Evolutionary conservation across 2,888 invertebrate genomes (phyloP).

Genomic region (Cephus sareptanus): DNA sequence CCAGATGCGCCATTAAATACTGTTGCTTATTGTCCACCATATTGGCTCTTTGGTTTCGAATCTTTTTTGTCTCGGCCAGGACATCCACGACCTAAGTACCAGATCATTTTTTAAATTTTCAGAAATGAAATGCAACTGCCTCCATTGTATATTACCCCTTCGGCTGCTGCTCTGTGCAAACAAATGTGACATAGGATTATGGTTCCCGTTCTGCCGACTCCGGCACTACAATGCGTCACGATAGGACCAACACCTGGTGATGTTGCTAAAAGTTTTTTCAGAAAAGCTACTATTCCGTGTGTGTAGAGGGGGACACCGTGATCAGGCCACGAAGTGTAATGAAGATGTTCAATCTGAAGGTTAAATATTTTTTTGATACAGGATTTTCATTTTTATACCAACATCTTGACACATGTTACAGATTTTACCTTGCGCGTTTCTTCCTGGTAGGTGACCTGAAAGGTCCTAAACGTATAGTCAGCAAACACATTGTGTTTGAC

Average conservation of each 20-base stretch:
- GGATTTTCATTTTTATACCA: too few relatives aligned
- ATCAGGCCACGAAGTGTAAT: slow-evolving; percentile 70
- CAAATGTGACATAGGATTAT: slow-evolving; percentile 71
- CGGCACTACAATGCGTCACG: slow-evolving; percentile 72
- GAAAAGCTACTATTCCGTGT: slow-evolving; percentile 60
- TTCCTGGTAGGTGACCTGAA: slow-evolving; percentile 46
- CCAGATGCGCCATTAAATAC: slow-evolving; percentile 66
- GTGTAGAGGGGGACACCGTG: slow-evolving; percentile 66
- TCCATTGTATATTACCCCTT: slow-evolving; percentile 44
- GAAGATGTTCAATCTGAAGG: slow-evolving; percentile 65
- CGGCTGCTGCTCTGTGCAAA: slow-evolving; percentile 66
- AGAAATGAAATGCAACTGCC: neutral
- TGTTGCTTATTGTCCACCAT: slow-evolving; percentile 63
- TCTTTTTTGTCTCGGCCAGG: slow-evolving; percentile 35
- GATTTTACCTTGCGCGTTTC: slow-evolving; percentile 52
- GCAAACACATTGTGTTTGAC: slow-evolving; percentile 54
- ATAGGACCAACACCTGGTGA: slow-evolving; percentile 62
- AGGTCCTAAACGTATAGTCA: slow-evolving; percentile 59
- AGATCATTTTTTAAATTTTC: neutral
- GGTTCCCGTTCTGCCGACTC: slow-evolving; percentile 73
- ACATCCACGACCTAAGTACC: slow-evolving; percentile 42
- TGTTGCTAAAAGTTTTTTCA: slow-evolving; percentile 60
- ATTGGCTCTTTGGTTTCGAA: slow-evolving; percentile 47
- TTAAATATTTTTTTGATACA: neutral
- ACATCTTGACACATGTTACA: too few relatives aligned